Percentiles rank a stretch among this genome's conserved stretches.
Evolutionary conservation across 2,888 invertebrate genomes (phyloP).

Genomic region (Dyspetes luteomarginatus): DNA sequence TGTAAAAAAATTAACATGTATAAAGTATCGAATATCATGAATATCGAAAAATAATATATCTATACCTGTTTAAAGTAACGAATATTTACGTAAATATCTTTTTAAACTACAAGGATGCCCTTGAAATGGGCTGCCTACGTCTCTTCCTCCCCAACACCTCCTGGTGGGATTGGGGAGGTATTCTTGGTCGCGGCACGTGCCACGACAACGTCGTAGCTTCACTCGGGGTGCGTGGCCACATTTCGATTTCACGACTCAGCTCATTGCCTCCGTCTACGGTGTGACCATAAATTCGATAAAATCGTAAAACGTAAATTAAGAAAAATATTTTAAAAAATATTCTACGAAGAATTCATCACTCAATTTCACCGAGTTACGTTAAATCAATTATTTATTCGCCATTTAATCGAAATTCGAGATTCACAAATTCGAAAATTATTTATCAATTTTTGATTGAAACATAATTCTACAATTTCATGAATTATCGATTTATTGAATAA

Average conservation of each 20-base stretch:
- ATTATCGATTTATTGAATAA: no score
- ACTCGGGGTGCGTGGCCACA: constrained; percentile 29
- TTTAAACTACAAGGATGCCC: constrained; percentile 8
- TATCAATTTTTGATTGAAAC: no score
- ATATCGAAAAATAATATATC: not conserved
- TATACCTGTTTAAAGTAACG: not conserved
- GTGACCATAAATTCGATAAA: not conserved
- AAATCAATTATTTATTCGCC: no score
- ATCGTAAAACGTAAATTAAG: not conserved
- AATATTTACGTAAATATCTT: constrained; percentile 20
- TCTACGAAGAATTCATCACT: no score
- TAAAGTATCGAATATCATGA: no score
- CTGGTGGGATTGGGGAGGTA: constrained; percentile 5
- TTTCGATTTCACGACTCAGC: constrained; percentile 26
- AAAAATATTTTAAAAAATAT: not conserved
- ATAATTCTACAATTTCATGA: no score
- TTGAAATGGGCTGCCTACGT: constrained; percentile 13
- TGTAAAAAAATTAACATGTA: no score
- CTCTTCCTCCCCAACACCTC: not conserved
- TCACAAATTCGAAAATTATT: no score
- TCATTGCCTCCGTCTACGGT: not conserved
- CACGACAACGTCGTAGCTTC: constrained; percentile 42
- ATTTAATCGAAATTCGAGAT: no score
- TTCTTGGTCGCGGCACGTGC: constrained; percentile 54
- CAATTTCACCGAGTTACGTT: no score